Conservation (phyloP, 92 coral and sea anemone species). For the Virgularia gustaviana region DNA sequence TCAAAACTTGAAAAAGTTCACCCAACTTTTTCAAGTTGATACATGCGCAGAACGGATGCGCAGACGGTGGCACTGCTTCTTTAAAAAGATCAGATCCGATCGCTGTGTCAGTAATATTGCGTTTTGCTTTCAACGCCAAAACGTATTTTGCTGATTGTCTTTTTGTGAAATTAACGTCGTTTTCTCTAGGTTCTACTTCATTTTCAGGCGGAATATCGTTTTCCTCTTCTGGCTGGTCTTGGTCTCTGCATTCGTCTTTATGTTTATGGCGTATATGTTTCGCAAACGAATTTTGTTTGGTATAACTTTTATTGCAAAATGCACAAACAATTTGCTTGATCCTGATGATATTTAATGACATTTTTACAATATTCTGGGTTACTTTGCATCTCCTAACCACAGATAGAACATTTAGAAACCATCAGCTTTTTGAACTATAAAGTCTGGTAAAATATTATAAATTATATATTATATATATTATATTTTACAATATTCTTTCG, state of each 20-base stretch:
- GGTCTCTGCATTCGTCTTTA: not conserved
- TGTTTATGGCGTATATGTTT: not conserved
- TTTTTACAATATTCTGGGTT: not conserved
- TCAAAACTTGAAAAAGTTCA: too few relatives aligned
- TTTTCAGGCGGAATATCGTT: not conserved
- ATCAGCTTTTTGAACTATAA: too few relatives aligned
- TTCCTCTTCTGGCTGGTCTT: not conserved
- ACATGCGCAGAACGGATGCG: too few relatives aligned
- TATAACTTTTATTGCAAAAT: not conserved
- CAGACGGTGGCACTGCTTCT: too few relatives aligned
- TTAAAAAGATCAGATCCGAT: not conserved
- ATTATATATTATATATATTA: too few relatives aligned
- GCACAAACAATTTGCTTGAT: not conserved
- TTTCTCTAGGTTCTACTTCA: not conserved
- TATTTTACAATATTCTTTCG: too few relatives aligned
- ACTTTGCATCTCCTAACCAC: not conserved
- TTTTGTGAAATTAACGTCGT: not conserved
- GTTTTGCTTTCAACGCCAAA: not conserved
- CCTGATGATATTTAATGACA: not conserved
- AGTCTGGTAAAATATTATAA: too few relatives aligned
- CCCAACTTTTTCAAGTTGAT: too few relatives aligned
- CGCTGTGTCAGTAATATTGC: not conserved
- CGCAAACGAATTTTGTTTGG: not conserved
- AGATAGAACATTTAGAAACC: not conserved
- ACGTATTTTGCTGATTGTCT: not conserved